These are phyloP conservation scores for Melangyna quadrimaculata DNA, from an alignment of 2,888 invertebrate genomes.

Conservation along the genomic window DNA sequence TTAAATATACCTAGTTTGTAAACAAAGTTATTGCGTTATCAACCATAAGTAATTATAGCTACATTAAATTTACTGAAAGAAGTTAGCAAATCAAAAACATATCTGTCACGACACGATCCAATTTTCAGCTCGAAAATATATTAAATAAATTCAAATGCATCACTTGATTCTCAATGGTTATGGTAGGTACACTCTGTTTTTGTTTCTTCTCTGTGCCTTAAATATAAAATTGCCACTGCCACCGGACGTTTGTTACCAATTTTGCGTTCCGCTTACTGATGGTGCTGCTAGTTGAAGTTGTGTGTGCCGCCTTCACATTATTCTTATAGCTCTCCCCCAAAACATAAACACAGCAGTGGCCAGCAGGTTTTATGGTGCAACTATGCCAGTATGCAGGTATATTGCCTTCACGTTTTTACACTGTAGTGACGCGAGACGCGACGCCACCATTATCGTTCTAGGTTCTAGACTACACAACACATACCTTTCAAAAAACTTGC, in stretches of 20 bases:
- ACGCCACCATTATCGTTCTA: constrained; percentile 42
- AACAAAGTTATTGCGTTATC: too few relatives aligned
- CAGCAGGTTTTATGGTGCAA: neutral
- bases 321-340: constrained; percentile 2
- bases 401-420: constrained; percentile 19
- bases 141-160: neutral
- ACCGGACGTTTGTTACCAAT: constrained; percentile 37
- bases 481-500: constrained; percentile 38
- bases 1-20: too few relatives aligned
- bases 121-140: neutral
- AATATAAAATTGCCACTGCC: neutral
- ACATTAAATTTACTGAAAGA: too few relatives aligned
- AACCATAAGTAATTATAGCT: too few relatives aligned
- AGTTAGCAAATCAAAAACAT: too few relatives aligned
- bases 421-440: neutral
- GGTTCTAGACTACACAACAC: constrained; percentile 28
- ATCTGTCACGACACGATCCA: too few relatives aligned
- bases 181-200: neutral
- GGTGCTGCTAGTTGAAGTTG: neutral
- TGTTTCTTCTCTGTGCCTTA: neutral
- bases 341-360: constrained; percentile 35
- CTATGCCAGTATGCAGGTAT: too few relatives aligned
- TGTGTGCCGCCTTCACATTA: constrained; percentile 20
- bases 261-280: constrained; percentile 49
- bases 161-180: neutral